Percentiles rank a stretch among this genome's conserved stretches.
phyloP scores from a whole-genome alignment of 2,113 vertebrate species.

The Cryptoleucopteryx plumbea region DNA sequence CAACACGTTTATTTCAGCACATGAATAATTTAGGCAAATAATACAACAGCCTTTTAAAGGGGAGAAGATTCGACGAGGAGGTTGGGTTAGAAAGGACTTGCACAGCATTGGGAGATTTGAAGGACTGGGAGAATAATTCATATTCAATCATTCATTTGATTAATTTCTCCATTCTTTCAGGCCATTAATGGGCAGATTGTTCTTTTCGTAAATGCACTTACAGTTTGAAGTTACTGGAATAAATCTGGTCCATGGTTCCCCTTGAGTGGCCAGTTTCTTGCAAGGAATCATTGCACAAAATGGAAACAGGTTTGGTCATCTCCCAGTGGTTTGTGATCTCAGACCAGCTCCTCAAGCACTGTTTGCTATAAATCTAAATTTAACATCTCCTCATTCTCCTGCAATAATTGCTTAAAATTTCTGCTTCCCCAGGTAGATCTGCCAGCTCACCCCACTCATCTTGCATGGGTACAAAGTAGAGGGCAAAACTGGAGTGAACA shows the following conservation, averaged over 20 bases:
- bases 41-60: constrained; percentile 58
- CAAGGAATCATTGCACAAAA: background rate
- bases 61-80: background rate
- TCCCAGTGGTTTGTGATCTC: background rate
- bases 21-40: constrained; percentile 74
- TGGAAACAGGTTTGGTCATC: background rate
- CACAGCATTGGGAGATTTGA: background rate
- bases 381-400: background rate
- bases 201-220: background rate
- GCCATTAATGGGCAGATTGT: background rate
- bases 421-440: background rate
- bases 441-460: background rate
- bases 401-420: background rate
- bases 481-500: background rate
- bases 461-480: background rate
- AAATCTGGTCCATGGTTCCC: background rate
- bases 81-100: background rate
- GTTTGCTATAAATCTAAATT: background rate
- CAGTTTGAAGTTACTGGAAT: constrained; percentile 28
- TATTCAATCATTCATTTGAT: constrained; percentile 23
- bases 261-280: background rate
- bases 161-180: constrained; percentile 43
- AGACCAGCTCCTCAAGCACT: background rate
- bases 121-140: constrained; percentile 20
- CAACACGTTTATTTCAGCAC: constrained; percentile 56